Evolutionary conservation across 2,797 vertebrate species (phyloP), one percentile per base, ranked within the genome.

Genomic region (Syndactyla subalaris): DNA sequence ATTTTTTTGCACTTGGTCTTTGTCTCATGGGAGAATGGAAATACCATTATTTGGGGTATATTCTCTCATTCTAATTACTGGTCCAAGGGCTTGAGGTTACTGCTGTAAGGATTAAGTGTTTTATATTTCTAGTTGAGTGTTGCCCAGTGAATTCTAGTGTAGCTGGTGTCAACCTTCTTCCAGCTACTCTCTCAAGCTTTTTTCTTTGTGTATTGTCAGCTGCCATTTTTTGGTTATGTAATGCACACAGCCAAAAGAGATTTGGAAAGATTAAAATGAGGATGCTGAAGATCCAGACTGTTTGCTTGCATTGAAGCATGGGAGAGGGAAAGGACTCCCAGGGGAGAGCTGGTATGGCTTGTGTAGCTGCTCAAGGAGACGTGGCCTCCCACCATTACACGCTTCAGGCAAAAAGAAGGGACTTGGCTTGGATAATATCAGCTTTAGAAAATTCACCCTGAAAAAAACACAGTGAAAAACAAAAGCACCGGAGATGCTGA

Each of bases 351-450:
- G 59, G 29, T 52, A 12, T 1, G 1, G 32, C 30, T 45, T n/a
- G n/a, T 39, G 41, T 17, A 51, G 71, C 75, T 62, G 58, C 52
- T 67, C 1, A 3, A 46, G 68, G 65, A 39, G 63, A 22, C 0
- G 0, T 83, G 61, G 52, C 45, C 15, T 87, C 38, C 30, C 0
- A 0, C 8, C 22, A 13, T 51, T 72, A 24, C 0, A 0, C 54
- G n/a, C 55, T 76, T 76, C 63, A 58, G 75, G 63, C 4, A 11
- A 10, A 78, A 59, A 63, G 29, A 76, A 59, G 34, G 46, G 52
- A 3, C 30, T 72, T 5, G 9, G 24, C 13, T 24, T 73, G 36
- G 39, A 58, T 10, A 30, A 4, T 38, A 36, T 8, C 57, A 62
- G 6, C n/a, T 84, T 67, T 34, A 74, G 63, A 90, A 85, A 77